Percentiles rank a stretch among this genome's conserved stretches.
Conservation (phyloP, 1,140 invertebrate species). For the Scaptomyza montana region DNA sequence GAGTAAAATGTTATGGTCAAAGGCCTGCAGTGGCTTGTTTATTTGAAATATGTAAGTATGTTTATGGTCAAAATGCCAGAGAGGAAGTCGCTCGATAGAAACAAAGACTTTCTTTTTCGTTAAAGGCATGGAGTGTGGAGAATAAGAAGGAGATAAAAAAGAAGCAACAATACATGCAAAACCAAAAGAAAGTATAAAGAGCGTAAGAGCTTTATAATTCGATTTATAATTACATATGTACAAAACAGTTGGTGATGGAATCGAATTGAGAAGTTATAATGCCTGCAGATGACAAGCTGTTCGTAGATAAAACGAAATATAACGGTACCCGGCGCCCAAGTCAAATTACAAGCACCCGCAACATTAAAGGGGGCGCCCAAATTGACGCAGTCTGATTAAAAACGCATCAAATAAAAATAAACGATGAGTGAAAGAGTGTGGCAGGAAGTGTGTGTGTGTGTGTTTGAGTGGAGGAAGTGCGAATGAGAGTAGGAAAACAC, state of each 20-base stretch:
- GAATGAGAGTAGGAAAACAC: slow-evolving; percentile 38
- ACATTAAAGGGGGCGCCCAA: slow-evolving; percentile 53
- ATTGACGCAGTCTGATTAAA: slow-evolving; percentile 77
- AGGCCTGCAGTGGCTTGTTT: slow-evolving; percentile 10
- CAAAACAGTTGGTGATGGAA: slow-evolving; percentile 31
- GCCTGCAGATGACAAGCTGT: slow-evolving; percentile 19
- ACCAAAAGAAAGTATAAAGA: not conserved
- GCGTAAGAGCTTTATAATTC: slow-evolving; percentile 3
- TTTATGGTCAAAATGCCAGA: slow-evolving; percentile 9
- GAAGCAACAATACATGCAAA: no score
- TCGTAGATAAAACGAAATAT: not conserved
- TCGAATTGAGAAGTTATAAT: slow-evolving; percentile 28
- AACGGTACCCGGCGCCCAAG: not conserved
- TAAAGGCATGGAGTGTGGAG: slow-evolving; percentile 1
- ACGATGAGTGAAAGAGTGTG: slow-evolving; percentile 19
- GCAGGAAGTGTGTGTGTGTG: not conserved
- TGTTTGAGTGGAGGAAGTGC: not conserved
- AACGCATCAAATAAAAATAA: slow-evolving; percentile 71
- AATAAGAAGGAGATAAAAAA: not conserved
- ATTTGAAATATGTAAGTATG: slow-evolving; percentile 10
- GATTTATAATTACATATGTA: slow-evolving; percentile 26
- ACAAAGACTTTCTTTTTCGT: not conserved
- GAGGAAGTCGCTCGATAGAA: slow-evolving; percentile 19
- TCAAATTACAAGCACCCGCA: slow-evolving; percentile 6
- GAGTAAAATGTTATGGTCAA: slow-evolving; percentile 7